Base-by-base conservation (phyloP, 2,797 vertebrate species). In the Xenentodon cancila region DNA sequence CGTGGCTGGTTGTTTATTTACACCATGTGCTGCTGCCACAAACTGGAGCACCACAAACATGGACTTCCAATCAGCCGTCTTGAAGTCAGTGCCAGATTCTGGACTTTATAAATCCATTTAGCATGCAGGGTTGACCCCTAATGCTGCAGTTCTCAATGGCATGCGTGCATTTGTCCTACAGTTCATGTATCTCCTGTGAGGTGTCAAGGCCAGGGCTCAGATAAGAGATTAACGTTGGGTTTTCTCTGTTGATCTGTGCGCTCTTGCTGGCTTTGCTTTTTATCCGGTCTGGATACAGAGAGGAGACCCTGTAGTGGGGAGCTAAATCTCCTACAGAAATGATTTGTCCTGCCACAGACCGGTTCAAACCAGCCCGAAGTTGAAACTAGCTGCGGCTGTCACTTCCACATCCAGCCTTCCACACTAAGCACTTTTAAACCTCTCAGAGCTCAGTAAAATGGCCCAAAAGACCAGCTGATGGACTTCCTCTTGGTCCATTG, bases 361-460 rank as follows among this genome's bases (percentile, higher is more conserved):
- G 80, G 86, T 88, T 89, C 72, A 48, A 90, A 89, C 88, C 84
- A 79, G 88, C 68, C 69, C 62, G 53, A 62, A 75, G 64, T 52
- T 75, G 79, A 77, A 73, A 65, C 69, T 48, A 50, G 59, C 25
- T 0, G 27, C 44, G 30, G 19, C 67, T 68, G 45, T 83, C 69
- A 60, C 61, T 84, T 79, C 73, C 84, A 78, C 54, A 61, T 75
- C 53, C 72, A 60, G 46, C 62, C 53, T 34, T 62, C 32, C 50
- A 52, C 60, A 57, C 75, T 69, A 74, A 76, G 71, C 83, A 64
- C 56, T 54, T 56, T 58, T 71, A 80, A 84, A 81, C 47, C 68
- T 71, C 66, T 40, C 58, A 75, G 68, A 83, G 75, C 75, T 80
- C 71, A 77, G 3, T 68, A 47, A 47, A 51, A 67, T 75, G 11